Base-by-base conservation (phyloP, 2,888 invertebrate genomes). In the Eustalomyia histrio region DNA sequence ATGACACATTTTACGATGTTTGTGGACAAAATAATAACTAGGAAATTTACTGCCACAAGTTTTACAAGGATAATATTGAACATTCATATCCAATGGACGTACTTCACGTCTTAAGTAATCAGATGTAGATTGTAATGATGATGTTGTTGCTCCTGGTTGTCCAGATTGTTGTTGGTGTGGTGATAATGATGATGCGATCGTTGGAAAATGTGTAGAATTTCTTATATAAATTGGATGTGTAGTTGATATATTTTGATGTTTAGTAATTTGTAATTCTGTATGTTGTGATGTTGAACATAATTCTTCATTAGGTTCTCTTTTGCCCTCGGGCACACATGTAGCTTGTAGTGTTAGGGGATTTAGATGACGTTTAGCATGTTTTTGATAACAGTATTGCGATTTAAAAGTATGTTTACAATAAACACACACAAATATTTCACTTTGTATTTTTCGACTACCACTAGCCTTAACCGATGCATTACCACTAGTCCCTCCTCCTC, bases 11-110 rank as follows among this genome's bases (percentile, higher is more conserved):
- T 97, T 97, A 68, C 96, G 92, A 89, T 97, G 97, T 88, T 97
- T 97, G 89, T 97, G 97, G 24, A 97, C 97, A 91, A 97, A 97
- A 91, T 97, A 97, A 89, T 97, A 97, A 84, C 96, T 97, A 1
- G 97, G 97, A 89, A 97, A 97, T 90, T 97, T 97, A 85, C 94
- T 95, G 18, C 97, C 97, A 90, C 97, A 97, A 0, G 95, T 96
- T 91, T 97, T 97, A 91, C 97, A 97, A 0, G 97, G 97, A 91
- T 97, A 97, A 91, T 97, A 97, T 89, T 97, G 97, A 0, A 97
- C 93, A 86, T 97, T 94, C 89, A 96, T 93, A 85, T 95, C 95
- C 64, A 94, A 88, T 5, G 94, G 92, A 68, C 93, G 92, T 1
- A 94, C 94, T 85, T 94, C 94, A 8, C 93, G 90, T 60, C 92